Conservation (phyloP, 1,140 invertebrate species). For the Euwallacea fornicatus region DNA sequence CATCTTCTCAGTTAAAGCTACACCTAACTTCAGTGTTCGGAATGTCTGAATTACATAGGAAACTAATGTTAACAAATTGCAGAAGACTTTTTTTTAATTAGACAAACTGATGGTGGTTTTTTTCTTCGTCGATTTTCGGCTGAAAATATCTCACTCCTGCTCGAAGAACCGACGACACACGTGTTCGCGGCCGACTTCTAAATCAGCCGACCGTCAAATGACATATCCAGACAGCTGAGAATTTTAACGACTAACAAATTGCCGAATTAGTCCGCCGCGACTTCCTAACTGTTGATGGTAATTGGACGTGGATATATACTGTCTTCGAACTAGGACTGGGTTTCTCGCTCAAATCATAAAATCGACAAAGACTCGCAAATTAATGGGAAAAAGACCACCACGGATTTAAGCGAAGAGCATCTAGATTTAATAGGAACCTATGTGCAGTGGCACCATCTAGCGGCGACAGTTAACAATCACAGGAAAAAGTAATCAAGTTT, state of each 20-base stretch:
- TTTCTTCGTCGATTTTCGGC: slow-evolving; percentile 30
- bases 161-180: slow-evolving; percentile 48
- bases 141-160: slow-evolving; percentile 49
- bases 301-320: slow-evolving; percentile 55
- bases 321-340: slow-evolving; percentile 23
- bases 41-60: background rate
- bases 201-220: slow-evolving; percentile 54
- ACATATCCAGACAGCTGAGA: slow-evolving; percentile 54
- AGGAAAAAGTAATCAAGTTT: too few species aligned
- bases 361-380: too few species aligned
- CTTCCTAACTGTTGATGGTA: slow-evolving; percentile 51
- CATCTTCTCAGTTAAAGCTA: too few species aligned
- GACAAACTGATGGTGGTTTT: slow-evolving; percentile 2
- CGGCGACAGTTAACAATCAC: too few species aligned
- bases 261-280: slow-evolving; percentile 52
- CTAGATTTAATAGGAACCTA: too few species aligned
- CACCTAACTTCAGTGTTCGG: too few species aligned
- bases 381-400: too few species aligned
- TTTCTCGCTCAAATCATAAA: background rate
- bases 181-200: slow-evolving; percentile 53
- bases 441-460: too few species aligned
- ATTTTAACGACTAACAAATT: slow-evolving; percentile 57
- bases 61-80: background rate
- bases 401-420: too few species aligned
- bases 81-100: slow-evolving; percentile 9